These are phyloP conservation scores for Leptothorax acervorum DNA, from an alignment of 2,888 invertebrate species.

Conservation along the genomic window DNA sequence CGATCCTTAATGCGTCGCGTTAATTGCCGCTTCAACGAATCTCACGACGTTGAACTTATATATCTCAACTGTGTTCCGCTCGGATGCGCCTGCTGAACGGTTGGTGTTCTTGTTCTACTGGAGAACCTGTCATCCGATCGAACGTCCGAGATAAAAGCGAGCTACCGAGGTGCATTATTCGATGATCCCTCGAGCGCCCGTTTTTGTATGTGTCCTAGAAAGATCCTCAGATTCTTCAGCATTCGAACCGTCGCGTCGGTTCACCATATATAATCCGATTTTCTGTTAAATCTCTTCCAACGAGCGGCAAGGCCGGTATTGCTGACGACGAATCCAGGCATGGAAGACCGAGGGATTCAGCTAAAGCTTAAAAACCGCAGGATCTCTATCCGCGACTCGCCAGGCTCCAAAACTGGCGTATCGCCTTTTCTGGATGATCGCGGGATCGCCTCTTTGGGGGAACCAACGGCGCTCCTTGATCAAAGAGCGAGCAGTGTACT, in stretches of 20 bases:
- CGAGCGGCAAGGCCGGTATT: neutral
- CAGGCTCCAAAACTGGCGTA: too few relatives aligned
- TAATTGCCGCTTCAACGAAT: neutral
- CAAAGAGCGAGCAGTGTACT: neutral
- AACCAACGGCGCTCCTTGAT: neutral
- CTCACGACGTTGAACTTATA: neutral
- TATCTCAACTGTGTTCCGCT: neutral
- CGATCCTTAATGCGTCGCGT: conserved; percentile 15
- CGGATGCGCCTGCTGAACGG: neutral
- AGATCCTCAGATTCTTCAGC: neutral
- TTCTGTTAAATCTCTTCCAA: neutral
- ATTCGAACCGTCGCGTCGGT: neutral
- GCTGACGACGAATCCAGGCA: neutral
- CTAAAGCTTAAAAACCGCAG: neutral
- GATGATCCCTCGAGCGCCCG: conserved; percentile 1
- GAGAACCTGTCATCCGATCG: conserved; percentile 29
- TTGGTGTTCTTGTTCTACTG: neutral
- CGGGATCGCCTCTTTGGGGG: neutral
- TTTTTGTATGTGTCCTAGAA: neutral
- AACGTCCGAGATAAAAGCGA: conserved; percentile 19
- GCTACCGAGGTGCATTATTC: conserved; percentile 16
- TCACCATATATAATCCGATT: neutral
- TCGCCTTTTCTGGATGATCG: neutral
- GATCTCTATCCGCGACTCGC: neutral
- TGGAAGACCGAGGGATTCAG: too few relatives aligned